A percentile compares a stretch with the other conserved stretches of the same genome.
Evolutionary conservation across 2,888 invertebrate genomes (phyloP).

Genomic region (Xestia ashworthii): DNA sequence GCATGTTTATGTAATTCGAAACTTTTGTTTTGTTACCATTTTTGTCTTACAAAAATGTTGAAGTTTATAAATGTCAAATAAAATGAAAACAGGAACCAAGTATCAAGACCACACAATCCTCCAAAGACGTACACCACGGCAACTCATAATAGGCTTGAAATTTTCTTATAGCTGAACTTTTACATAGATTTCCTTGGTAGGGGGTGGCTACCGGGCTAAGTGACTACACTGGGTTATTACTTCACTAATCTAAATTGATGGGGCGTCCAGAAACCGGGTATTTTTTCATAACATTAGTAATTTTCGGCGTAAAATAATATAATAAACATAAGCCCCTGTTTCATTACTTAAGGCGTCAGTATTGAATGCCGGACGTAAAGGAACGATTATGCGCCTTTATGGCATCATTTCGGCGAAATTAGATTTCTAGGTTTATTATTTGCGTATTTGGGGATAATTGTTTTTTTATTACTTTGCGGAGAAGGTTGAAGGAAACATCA

Average conservation of each 20-base stretch:
- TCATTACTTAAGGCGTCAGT: slow-evolving; percentile 87
- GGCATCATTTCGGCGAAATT: slow-evolving; percentile 71
- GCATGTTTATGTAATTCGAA: no score
- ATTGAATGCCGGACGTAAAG: slow-evolving; percentile 77
- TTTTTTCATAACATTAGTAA: slow-evolving; percentile 89
- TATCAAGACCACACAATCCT: slow-evolving; percentile 73
- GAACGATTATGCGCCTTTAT: slow-evolving; percentile 77
- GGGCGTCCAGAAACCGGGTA: slow-evolving; percentile 87
- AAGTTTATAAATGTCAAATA: no score
- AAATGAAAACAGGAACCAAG: slow-evolving; percentile 39
- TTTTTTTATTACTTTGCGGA: slow-evolving; percentile 23
- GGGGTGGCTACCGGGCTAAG: slow-evolving; percentile 82
- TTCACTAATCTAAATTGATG: slow-evolving; percentile 90
- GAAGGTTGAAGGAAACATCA: no score
- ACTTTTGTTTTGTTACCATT: no score
- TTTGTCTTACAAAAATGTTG: no score
- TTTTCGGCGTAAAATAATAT: slow-evolving; percentile 89
- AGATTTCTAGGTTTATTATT: slow-evolving; percentile 68
- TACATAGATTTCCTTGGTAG: slow-evolving; percentile 87
- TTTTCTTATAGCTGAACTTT: slow-evolving; percentile 88
- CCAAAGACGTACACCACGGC: slow-evolving; percentile 77
- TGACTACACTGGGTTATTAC: slow-evolving; percentile 83
- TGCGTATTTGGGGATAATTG: slow-evolving; percentile 47
- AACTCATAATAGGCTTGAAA: slow-evolving; percentile 88
- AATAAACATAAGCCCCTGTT: slow-evolving; percentile 83